Percentiles rank a stretch among this genome's conserved stretches.
Conservation (phyloP, 1,140 invertebrate species). For the Lycorma delicatula region DNA sequence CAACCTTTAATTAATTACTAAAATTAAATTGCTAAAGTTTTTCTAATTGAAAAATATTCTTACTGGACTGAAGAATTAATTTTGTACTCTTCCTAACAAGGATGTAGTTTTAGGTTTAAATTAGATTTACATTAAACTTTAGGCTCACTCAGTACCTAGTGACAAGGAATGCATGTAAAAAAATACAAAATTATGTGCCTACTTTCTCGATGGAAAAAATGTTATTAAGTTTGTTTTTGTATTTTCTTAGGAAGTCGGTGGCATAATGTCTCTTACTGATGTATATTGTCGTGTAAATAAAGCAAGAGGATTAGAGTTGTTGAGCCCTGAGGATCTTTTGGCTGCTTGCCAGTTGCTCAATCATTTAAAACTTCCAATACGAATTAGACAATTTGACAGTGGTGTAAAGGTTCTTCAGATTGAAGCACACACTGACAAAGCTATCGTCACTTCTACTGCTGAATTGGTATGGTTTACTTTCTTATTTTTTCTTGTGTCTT, state of each 20-base stretch:
- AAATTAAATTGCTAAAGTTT: too few relatives aligned
- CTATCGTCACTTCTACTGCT: slow-evolving; percentile 60
- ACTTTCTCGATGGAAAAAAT: too few relatives aligned
- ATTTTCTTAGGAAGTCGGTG: slow-evolving; percentile 69
- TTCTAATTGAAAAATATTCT: too few relatives aligned
- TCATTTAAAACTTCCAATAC: slow-evolving; percentile 60
- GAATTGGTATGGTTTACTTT: slow-evolving; percentile 63
- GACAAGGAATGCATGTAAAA: too few relatives aligned
- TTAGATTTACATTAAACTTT: too few relatives aligned
- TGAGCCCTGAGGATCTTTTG: slow-evolving; percentile 92
- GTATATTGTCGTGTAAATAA: slow-evolving; percentile 94
- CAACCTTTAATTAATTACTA: too few relatives aligned
- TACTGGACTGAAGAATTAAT: too few relatives aligned
- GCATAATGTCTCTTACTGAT: slow-evolving; percentile 94
- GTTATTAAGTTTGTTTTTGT: background rate
- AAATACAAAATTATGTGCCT: too few relatives aligned
- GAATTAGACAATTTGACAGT: slow-evolving; percentile 75
- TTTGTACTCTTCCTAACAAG: too few relatives aligned
- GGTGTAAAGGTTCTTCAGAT: slow-evolving; percentile 85
- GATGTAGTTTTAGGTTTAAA: too few relatives aligned
- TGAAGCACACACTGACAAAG: slow-evolving; percentile 65
- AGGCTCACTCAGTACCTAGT: too few relatives aligned
- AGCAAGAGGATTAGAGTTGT: slow-evolving; percentile 74
- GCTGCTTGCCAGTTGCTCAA: slow-evolving; percentile 70
- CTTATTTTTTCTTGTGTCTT: too few relatives aligned